Percentiles rank a stretch among this genome's conserved stretches.
phyloP scores from a whole-genome alignment of 2,797 vertebrate genomes.

The Leptodactylus fallax region DNA sequence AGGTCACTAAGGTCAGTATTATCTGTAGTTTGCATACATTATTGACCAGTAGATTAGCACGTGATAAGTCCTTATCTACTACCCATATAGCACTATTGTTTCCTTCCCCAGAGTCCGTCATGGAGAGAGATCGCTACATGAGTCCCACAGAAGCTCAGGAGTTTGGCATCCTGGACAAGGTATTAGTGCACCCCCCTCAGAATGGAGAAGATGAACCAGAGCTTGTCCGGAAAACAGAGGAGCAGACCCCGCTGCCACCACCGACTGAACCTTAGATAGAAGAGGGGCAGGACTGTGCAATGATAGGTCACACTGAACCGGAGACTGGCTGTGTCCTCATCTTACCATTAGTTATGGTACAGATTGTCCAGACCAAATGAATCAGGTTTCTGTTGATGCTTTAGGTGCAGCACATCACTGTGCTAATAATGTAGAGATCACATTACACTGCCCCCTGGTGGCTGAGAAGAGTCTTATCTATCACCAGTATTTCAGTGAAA shows the following conservation, averaged over 20 bases:
- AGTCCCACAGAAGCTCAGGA: slow-evolving; percentile 93
- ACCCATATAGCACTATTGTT: not conserved
- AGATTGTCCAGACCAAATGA: not conserved
- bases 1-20: too few species aligned
- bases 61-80: not conserved
- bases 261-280: slow-evolving; percentile 19
- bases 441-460: slow-evolving; percentile 19
- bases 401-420: not conserved
- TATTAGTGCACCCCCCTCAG: slow-evolving; percentile 90
- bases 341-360: too few species aligned
- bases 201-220: slow-evolving; percentile 89
- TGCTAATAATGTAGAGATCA: not conserved
- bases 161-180: slow-evolving; percentile 89
- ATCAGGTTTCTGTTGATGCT: not conserved
- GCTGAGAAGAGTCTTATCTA: not conserved
- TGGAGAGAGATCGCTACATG: slow-evolving; percentile 95
- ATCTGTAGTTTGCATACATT: not conserved
- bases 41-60: not conserved
- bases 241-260: not conserved
- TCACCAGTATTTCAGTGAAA: not conserved
- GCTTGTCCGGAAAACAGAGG: slow-evolving; percentile 81
- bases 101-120: slow-evolving; percentile 64
- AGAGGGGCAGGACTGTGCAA: not conserved
- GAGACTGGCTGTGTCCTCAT: not conserved
- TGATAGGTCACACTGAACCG: not conserved